These are phyloP conservation scores for Holothuria leucospilota DNA, from an alignment of 53 echinoderm and acorn worm genomes.

Conservation along the genomic window DNA sequence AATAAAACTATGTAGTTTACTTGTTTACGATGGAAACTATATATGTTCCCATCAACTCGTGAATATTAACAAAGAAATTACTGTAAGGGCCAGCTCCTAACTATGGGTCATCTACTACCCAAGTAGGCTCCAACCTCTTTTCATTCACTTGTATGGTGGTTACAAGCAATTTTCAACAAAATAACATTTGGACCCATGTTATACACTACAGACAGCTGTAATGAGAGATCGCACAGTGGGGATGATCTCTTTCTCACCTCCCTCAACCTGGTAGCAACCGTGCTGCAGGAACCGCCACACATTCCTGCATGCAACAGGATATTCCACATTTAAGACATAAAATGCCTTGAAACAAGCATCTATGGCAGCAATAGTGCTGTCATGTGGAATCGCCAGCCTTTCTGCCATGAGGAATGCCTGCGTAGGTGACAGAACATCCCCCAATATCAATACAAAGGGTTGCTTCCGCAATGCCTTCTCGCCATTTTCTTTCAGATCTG, in stretches of 20 bases:
- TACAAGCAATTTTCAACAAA: not conserved
- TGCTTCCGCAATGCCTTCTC: not conserved
- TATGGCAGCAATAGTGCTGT: not conserved
- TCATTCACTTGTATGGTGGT: slow-evolving; percentile 4
- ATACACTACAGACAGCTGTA: not conserved
- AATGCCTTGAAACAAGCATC: slow-evolving; percentile 16
- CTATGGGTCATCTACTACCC: slow-evolving; percentile 3
- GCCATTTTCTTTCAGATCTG: not conserved
- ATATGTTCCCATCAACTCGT: not conserved
- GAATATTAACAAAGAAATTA: not conserved
- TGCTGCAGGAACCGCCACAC: not conserved
- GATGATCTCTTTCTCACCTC: not conserved
- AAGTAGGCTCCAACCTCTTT: not conserved
- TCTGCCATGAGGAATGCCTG: not conserved
- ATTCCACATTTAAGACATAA: not conserved
- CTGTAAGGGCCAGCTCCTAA: not conserved
- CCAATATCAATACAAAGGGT: not conserved
- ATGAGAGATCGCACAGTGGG: slow-evolving; percentile 8
- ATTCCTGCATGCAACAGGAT: not conserved
- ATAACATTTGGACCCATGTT: too few relatives aligned
- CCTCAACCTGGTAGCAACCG: not conserved
- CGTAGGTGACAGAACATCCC: not conserved
- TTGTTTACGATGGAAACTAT: not conserved
- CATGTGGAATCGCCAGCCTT: not conserved
- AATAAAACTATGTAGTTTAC: too few relatives aligned